Conservation (phyloP, 2,888 invertebrate species). For the Acanthoscelides obtectus region DNA sequence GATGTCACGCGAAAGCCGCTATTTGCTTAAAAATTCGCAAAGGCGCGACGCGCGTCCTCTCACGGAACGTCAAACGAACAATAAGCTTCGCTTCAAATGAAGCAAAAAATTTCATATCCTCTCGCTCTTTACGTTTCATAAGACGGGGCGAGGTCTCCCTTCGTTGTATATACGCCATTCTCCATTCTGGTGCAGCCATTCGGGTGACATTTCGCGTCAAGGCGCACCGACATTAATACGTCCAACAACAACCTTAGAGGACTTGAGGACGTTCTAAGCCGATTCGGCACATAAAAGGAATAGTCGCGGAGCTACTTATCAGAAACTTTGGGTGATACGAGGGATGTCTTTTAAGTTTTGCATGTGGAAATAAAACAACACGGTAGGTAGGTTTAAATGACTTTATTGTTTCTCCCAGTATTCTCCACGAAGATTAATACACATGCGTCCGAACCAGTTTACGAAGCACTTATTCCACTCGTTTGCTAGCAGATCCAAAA, state of each 20-base stretch:
- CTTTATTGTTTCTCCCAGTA: no score
- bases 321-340: no score
- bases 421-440: no score
- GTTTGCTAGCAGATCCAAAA: no score
- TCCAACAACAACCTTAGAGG: background rate
- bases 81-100: background rate
- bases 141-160: background rate
- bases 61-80: background rate
- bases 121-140: background rate
- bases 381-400: no score
- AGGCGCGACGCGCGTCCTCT: background rate
- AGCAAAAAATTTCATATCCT: background rate
- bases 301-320: background rate
- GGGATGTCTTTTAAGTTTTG: no score
- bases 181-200: background rate
- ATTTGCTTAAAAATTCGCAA: background rate
- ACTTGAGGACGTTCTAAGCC: background rate
- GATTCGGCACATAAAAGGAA: background rate
- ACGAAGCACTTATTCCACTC: no score
- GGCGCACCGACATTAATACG: background rate
- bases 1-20: background rate
- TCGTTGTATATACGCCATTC: background rate
- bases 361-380: no score
- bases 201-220: background rate
- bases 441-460: no score